phyloP scores from a whole-genome alignment of 2,888 invertebrate species.

The Plemyria rubiginata region DNA sequence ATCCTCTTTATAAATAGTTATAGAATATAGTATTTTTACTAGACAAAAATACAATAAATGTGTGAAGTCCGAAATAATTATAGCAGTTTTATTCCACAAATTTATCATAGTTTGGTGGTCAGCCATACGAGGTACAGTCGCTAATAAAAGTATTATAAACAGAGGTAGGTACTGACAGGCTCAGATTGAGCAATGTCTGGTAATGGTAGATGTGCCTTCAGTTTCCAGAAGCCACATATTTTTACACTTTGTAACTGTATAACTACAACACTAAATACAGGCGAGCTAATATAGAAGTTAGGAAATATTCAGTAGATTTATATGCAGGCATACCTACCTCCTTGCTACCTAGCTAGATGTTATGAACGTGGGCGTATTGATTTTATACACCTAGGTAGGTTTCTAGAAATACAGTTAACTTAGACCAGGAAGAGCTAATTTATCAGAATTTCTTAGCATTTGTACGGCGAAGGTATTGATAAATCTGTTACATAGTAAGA shows the following conservation, averaged over 20 bases:
- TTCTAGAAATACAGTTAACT: constrained; percentile 6
- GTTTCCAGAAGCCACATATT: no score
- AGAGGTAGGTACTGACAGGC: no score
- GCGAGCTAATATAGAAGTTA: no score
- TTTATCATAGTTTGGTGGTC: neutral
- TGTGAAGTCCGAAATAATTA: constrained; percentile 76
- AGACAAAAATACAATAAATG: constrained; percentile 85
- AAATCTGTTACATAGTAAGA: constrained; percentile 20
- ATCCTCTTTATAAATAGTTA: constrained; percentile 78
- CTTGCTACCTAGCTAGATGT: neutral
- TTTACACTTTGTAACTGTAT: no score
- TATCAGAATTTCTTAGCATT: constrained; percentile 17
- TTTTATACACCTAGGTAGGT: constrained; percentile 2
- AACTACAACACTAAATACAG: no score
- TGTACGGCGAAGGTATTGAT: constrained; percentile 8
- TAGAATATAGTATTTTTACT: constrained; percentile 84
- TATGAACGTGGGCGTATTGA: constrained; percentile 3
- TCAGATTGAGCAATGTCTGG: no score
- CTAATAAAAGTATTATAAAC: no score
- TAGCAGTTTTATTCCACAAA: constrained; percentile 38
- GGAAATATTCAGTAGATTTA: neutral
- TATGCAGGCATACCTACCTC: neutral
- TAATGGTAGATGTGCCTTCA: no score
- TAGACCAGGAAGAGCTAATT: constrained; percentile 17
- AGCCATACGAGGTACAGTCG: neutral